Percentiles rank a stretch among this genome's conserved stretches.
These are phyloP conservation scores for Linnaemya tessellans DNA, from an alignment of 2,888 invertebrate species.

Conservation along the genomic window DNA sequence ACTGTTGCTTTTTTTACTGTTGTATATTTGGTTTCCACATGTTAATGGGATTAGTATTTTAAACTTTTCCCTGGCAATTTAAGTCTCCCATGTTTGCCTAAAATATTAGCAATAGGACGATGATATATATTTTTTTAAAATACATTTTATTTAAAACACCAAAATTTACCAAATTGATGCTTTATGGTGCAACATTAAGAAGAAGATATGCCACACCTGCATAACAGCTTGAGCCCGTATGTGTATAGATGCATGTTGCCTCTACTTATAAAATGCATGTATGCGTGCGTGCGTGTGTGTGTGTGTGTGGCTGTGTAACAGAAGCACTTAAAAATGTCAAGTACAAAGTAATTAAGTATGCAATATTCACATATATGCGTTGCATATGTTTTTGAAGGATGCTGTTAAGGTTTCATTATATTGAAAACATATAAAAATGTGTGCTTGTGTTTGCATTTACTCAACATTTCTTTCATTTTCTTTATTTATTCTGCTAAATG, in stretches of 20 bases:
- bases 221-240: not conserved
- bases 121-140: no score
- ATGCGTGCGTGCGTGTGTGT: not conserved
- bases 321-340: conserved; percentile 71
- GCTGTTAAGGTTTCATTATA: not conserved
- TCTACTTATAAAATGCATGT: not conserved
- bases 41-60: not conserved
- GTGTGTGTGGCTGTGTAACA: conserved; percentile 37
- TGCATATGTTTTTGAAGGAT: not conserved
- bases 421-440: not conserved
- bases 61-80: not conserved
- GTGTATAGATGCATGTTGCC: not conserved
- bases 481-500: not conserved
- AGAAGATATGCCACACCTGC: conserved; percentile 11
- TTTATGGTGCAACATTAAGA: not conserved
- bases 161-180: not conserved
- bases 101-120: no score
- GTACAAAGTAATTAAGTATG: conserved; percentile 69
- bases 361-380: conserved; percentile 12
- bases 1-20: no score
- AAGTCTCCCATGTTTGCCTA: no score
- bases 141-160: not conserved
- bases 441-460: not conserved
- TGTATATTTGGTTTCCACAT: no score
- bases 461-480: no score